Percentiles rank a stretch among this genome's conserved stretches.
These are phyloP conservation scores for Dascillus cervinus DNA, from an alignment of 2,888 invertebrate genomes.

Conservation along the genomic window DNA sequence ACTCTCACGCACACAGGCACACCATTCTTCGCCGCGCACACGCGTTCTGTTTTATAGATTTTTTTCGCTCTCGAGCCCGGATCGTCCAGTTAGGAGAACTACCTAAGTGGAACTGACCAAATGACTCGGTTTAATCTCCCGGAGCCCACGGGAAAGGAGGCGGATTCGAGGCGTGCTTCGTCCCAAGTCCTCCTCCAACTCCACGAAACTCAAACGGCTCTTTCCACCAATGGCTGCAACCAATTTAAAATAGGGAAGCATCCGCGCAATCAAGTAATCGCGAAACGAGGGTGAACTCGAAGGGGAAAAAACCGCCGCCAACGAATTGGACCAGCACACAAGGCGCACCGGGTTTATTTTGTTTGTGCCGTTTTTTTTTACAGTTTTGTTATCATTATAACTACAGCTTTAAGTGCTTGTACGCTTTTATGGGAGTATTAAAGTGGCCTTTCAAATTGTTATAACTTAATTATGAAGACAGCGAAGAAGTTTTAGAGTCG, in stretches of 20 bases:
- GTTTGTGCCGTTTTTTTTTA: conserved; percentile 29
- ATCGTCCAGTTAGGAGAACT: conserved; percentile 16
- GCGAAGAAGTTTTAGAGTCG: conserved; percentile 17
- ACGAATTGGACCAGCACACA: conserved; percentile 11
- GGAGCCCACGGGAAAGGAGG: neutral
- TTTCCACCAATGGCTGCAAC: conserved; percentile 17
- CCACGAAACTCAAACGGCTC: conserved; percentile 9
- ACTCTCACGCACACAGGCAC: too few relatives aligned
- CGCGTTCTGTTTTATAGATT: conserved; percentile 9
- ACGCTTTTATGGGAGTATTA: conserved; percentile 40
- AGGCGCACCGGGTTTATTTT: conserved; percentile 34
- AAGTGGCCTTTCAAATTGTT: conserved; percentile 39
- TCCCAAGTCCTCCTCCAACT: conserved; percentile 5
- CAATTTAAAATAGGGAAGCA: conserved; percentile 20
- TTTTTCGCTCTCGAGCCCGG: conserved; percentile 3
- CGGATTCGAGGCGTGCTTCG: conserved; percentile 9
- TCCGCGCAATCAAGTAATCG: conserved; percentile 16
- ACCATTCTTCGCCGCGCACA: too few relatives aligned
- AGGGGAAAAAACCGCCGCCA: conserved; percentile 3
- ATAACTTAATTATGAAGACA: conserved; percentile 35
- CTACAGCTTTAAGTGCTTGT: conserved; percentile 38
- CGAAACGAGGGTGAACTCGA: too few relatives aligned
- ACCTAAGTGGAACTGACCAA: conserved; percentile 23
- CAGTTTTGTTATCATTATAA: conserved; percentile 39
- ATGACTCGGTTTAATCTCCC: conserved; percentile 12